Conservation (phyloP, 2,113 vertebrate genomes). For the Odontesthes bonariensis region DNA sequence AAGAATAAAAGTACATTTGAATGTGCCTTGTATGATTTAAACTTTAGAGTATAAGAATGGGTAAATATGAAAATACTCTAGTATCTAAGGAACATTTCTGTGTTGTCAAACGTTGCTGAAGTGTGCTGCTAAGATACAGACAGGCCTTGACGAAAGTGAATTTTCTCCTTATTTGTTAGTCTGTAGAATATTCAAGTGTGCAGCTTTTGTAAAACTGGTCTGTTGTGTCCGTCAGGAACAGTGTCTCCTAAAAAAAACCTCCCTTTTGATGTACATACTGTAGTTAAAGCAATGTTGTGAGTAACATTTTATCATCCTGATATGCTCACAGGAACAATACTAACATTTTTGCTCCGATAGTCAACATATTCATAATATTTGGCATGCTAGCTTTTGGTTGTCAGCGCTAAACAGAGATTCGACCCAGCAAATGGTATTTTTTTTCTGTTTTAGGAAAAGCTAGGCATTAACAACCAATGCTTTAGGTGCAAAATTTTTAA, state of each 20-base stretch:
- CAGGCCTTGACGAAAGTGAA: background rate
- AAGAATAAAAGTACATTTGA: too few species aligned
- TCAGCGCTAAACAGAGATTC: background rate
- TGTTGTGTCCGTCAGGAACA: too few species aligned
- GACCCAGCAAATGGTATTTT: background rate
- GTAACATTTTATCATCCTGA: background rate
- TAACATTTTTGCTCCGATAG: background rate
- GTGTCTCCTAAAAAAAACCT: too few species aligned
- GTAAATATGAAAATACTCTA: too few species aligned
- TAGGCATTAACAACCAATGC: background rate
- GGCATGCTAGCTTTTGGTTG: background rate
- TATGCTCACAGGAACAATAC: background rate
- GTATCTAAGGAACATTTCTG: background rate
- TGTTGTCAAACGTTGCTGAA: background rate
- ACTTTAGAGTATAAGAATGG: too few species aligned
- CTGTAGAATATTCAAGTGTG: too few species aligned
- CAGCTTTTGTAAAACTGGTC: too few species aligned
- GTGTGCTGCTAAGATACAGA: background rate
- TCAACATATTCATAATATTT: background rate
- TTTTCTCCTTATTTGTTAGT: background rate
- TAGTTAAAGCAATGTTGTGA: background rate
- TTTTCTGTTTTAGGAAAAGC: constrained; percentile 4
- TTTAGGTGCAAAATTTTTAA: background rate
- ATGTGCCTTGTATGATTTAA: too few species aligned
- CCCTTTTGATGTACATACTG: background rate